A percentile compares a stretch with the other conserved stretches of the same genome.
Evolutionary conservation across 2,888 invertebrate species (phyloP).

Genomic region (Laspeyria flexula): DNA sequence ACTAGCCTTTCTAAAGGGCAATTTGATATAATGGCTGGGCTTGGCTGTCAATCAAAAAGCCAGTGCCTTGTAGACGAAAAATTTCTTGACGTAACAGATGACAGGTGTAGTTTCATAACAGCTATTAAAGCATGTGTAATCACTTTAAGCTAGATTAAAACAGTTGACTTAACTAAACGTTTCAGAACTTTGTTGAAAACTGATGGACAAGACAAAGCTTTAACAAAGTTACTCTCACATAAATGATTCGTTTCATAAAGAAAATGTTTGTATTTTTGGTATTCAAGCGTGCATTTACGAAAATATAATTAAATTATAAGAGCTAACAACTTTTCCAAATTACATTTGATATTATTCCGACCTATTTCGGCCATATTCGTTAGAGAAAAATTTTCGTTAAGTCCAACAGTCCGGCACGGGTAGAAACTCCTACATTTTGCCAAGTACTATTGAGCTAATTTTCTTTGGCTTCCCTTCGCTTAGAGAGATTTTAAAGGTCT

Average conservation of each 20-base stretch:
- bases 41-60: constrained; percentile 28
- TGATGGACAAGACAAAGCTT: not conserved
- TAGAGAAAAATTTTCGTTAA: constrained; percentile 18
- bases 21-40: constrained; percentile 22
- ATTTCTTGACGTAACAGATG: constrained; percentile 2
- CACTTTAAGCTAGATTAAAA: not conserved
- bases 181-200: not conserved
- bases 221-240: not conserved
- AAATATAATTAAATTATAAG: not conserved
- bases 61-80: constrained; percentile 4
- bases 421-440: constrained; percentile 18
- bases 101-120: not conserved
- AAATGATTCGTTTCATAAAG: not conserved
- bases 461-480: constrained; percentile 36
- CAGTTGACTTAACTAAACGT: not conserved
- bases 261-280: not conserved
- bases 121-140: not conserved
- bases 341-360: constrained; percentile 19
- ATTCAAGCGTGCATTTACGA: not conserved
- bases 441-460: constrained; percentile 39
- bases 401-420: constrained; percentile 22
- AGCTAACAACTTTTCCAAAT: constrained; percentile 1
- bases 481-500: constrained; percentile 25
- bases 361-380: constrained; percentile 18
- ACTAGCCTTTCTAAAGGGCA: constrained; percentile 20